Conservation (phyloP, 2,797 vertebrate species). For the Sebastes flavidus region DNA sequence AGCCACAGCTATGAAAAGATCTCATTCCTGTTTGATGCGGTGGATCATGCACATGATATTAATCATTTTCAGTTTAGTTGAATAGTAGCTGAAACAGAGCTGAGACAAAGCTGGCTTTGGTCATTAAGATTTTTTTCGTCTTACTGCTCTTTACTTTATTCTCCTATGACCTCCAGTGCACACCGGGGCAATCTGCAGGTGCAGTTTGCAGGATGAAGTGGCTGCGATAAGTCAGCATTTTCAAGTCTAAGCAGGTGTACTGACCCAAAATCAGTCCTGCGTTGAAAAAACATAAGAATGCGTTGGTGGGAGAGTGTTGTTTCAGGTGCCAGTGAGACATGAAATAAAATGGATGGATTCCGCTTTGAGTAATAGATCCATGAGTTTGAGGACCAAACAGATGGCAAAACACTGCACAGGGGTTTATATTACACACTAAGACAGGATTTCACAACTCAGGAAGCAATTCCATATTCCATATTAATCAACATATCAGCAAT, state of each 20-base stretch:
- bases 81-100: not conserved
- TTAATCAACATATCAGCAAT: no score
- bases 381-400: no score
- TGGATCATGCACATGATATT: constrained; percentile 7
- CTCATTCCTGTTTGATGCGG: not conserved
- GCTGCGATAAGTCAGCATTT: not conserved
- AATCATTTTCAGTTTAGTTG: constrained; percentile 1
- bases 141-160: not conserved
- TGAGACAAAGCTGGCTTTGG: not conserved
- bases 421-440: no score
- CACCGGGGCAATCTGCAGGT: not conserved
- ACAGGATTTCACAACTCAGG: no score
- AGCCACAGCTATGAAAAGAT: not conserved
- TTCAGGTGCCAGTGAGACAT: not conserved
- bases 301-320: not conserved
- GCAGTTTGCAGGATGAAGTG: not conserved
- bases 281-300: no score
- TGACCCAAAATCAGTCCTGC: not conserved
- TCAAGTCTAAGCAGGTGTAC: not conserved
- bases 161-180: not conserved
- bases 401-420: no score
- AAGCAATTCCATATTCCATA: no score
- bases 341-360: not conserved
- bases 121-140: not conserved
- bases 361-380: no score